Evolutionary conservation across 2,888 invertebrate genomes (phyloP).

Genomic region (Phrixothrix hirtus): DNA sequence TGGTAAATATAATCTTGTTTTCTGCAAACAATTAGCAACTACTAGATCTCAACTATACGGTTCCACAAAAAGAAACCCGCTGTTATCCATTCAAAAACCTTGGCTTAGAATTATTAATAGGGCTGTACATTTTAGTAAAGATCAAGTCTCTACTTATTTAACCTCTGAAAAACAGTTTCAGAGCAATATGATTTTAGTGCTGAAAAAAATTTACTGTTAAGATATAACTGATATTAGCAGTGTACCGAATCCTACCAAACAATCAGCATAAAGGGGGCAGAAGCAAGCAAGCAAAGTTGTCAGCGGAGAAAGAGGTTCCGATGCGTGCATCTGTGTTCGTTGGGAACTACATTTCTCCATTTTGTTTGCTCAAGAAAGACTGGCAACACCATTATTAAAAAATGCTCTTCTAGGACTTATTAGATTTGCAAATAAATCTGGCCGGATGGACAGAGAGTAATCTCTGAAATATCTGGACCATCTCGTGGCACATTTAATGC

Average conservation of each 20-base stretch:
- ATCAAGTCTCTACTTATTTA: conserved; percentile 36
- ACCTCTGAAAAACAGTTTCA: conserved; percentile 34
- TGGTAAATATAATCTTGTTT: background rate
- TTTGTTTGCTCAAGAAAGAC: background rate
- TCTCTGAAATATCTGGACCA: background rate
- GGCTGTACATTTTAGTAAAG: conserved; percentile 37
- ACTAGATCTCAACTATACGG: conserved; percentile 4
- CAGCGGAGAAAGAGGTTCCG: background rate
- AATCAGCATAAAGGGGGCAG: conserved; percentile 44
- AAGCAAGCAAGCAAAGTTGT: conserved; percentile 45
- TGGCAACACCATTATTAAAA: conserved; percentile 3
- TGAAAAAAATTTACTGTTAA: conserved; percentile 42
- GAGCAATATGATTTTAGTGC: conserved; percentile 28
- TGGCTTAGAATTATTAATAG: conserved; percentile 33
- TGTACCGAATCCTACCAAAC: conserved; percentile 44
- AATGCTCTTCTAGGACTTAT: background rate
- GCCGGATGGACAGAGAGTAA: background rate
- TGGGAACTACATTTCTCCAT: background rate
- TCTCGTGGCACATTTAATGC: conserved; percentile 1
- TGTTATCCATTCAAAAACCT: conserved; percentile 31
- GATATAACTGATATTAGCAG: conserved; percentile 49
- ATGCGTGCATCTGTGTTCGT: background rate
- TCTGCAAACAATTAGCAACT: background rate
- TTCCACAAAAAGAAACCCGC: conserved; percentile 11
- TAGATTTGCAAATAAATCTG: background rate